phyloP scores from a whole-genome alignment of 2,797 vertebrate species.

The Xyrichtys novacula region DNA sequence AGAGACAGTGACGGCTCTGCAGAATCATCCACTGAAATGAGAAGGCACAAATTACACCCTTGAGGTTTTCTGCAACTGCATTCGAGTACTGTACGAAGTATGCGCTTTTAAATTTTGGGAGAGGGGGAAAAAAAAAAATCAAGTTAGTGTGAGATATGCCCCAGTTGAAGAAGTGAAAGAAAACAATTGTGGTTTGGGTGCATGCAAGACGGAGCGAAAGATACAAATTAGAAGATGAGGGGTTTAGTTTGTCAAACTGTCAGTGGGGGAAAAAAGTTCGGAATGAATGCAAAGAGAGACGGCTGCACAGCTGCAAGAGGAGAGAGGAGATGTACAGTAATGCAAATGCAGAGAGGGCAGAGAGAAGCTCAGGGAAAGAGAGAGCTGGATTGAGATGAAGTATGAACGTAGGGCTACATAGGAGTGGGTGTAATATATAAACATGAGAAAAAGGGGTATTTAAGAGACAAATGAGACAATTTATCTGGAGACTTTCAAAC shows the following conservation, averaged over 20 bases:
- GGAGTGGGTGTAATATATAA: not conserved
- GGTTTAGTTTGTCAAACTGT: conserved; percentile 32
- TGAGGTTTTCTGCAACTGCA: conserved; percentile 40
- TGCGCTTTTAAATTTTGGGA: too few relatives aligned
- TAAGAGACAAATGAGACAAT: too few relatives aligned
- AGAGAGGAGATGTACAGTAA: conserved; percentile 1
- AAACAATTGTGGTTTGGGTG: conserved; percentile 26
- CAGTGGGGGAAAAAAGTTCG: not conserved
- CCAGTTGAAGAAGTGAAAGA: conserved; percentile 21
- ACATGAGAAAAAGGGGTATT: conserved; percentile 10
- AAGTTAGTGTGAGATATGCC: conserved; percentile 23
- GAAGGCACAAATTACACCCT: conserved; percentile 58
- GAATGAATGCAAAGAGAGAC: not conserved
- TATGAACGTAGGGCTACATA: not conserved
- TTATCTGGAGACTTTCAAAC: too few relatives aligned
- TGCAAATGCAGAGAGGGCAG: not conserved
- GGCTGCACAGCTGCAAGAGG: not conserved
- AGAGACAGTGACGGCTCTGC: conserved; percentile 54
- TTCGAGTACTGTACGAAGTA: too few relatives aligned
- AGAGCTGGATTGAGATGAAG: not conserved
- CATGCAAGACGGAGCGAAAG: conserved; percentile 41
- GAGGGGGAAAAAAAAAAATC: not conserved
- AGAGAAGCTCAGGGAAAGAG: not conserved
- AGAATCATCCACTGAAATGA: conserved; percentile 46
- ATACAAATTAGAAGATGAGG: conserved; percentile 25